Percentiles rank a stretch among this genome's conserved stretches.
Conservation (phyloP, 2,888 invertebrate genomes). For the Rhingia campestris region DNA sequence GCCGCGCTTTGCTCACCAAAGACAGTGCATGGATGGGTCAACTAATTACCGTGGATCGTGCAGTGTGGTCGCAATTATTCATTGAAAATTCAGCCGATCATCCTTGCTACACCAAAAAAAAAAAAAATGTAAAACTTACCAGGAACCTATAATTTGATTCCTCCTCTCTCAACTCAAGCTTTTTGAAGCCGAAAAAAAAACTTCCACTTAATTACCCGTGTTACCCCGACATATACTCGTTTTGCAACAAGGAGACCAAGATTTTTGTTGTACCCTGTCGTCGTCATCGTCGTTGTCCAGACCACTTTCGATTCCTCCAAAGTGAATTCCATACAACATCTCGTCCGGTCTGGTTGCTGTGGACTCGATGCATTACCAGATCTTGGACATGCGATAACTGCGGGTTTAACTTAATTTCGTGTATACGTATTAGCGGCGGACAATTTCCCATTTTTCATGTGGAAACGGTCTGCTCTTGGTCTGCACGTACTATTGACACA, state of each 20-base stretch:
- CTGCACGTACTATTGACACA: conserved; percentile 60
- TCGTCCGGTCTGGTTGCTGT: conserved; percentile 3
- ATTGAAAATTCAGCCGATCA: conserved; percentile 36
- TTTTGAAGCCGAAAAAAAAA: conserved; percentile 19
- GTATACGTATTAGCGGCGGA: conserved; percentile 16
- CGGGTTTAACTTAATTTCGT: conserved; percentile 59
- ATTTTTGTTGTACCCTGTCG: conserved; percentile 20
- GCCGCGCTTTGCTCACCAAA: not conserved
- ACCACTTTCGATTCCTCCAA: conserved; percentile 67
- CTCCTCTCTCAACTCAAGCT: not conserved
- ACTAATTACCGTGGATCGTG: conserved; percentile 34
- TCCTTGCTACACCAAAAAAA: not conserved
- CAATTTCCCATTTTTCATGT: conserved; percentile 27
- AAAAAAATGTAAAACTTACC: conserved; percentile 5
- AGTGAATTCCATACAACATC: conserved; percentile 46
- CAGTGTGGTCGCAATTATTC: conserved; percentile 50
- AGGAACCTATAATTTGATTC: conserved; percentile 28
- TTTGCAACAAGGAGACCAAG: conserved; percentile 55
- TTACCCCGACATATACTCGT: conserved; percentile 30
- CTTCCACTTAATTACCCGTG: conserved; percentile 47
- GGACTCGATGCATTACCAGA: conserved; percentile 34
- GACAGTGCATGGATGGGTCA: not conserved
- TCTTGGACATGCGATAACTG: conserved; percentile 63
- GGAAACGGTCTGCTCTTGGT: not conserved
- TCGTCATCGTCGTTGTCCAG: conserved; percentile 16